These are phyloP conservation scores for Aulostomus chinensis DNA, from an alignment of 2,797 vertebrate species.

Conservation along the genomic window DNA sequence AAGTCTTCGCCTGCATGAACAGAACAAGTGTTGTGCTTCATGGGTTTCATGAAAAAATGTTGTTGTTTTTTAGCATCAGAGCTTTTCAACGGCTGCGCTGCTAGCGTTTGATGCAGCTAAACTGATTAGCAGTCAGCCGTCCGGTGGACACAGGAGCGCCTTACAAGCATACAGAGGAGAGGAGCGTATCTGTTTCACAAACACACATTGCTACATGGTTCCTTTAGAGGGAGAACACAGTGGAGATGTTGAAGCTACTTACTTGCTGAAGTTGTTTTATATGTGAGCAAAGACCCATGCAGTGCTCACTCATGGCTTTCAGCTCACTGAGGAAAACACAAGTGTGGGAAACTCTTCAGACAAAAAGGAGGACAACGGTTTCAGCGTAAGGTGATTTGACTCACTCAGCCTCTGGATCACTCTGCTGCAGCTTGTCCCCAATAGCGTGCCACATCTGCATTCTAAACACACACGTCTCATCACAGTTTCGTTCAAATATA, in stretches of 20 bases:
- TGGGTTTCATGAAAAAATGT: too few species aligned
- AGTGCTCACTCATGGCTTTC: conserved; percentile 63
- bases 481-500: background rate
- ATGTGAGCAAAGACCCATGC: conserved; percentile 68
- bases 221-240: too few species aligned
- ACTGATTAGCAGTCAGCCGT: too few species aligned
- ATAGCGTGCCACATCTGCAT: conserved; percentile 81
- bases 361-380: background rate
- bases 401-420: conserved; percentile 67
- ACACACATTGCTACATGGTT: too few species aligned
- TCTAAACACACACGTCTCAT: conserved; percentile 55
- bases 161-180: too few species aligned
- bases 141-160: too few species aligned
- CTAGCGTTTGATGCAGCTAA: too few species aligned
- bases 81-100: too few species aligned
- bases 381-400: conserved; percentile 18
- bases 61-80: too few species aligned
- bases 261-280: conserved; percentile 75
- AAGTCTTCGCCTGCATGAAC: too few species aligned
- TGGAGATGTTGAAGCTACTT: conserved; percentile 10
- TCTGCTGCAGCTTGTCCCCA: conserved; percentile 68
- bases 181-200: too few species aligned
- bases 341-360: background rate
- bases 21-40: too few species aligned
- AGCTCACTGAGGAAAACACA: conserved; percentile 55